Evolutionary conservation across 37 sponge, comb jelly and placozoan species (phyloP), one percentile per base, ranked within the genome.

Genomic region (Cladorhizidae sp.): DNA sequence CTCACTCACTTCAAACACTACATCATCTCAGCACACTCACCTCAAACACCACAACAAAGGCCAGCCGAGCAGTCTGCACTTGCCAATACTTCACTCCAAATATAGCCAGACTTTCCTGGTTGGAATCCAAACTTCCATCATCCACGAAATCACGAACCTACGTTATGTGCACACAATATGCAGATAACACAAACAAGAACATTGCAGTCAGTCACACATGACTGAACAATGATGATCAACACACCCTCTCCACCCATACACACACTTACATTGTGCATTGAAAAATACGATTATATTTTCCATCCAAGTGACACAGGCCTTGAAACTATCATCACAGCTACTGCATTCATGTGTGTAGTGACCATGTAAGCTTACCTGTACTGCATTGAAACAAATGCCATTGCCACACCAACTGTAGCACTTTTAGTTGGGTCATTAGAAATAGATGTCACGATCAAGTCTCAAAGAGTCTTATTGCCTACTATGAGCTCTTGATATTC

Each of bases 41-140:
- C 83, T 97, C 98, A 89, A 97, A 97, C 3, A 94, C 79, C 38
- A 97, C 85, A 45, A 97, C 80, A 61, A 97, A 97, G 56, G 86
- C 83, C 2, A 97, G 83, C 11, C 92, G 51, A 28, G 79, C 91
- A 18, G 88, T 61, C 51, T 58, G 40, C 14, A 69, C 64, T 2
- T 84, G 76, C 91, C 88, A 95, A 70, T 82, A 97, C n/a, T 57
- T 41, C 38, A 61, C 29, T 9, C 80, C 69, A 25, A 45, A 61
- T 5, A 57, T 15, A 15, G 72, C 41, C 22, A 49, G 14, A 42
- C 43, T 45, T 11, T 25, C 45, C 3, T 39, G n/a, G 5, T 40
- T 33, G 32, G 14, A 56, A 29, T 51, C 57, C 29, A 42, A 5
- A 12, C 77, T 50, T 41, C 50, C 65, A 37, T 70, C 68, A 11